These are phyloP conservation scores for Chironomus riparius DNA, from an alignment of 2,888 invertebrate species.

Conservation along the genomic window DNA sequence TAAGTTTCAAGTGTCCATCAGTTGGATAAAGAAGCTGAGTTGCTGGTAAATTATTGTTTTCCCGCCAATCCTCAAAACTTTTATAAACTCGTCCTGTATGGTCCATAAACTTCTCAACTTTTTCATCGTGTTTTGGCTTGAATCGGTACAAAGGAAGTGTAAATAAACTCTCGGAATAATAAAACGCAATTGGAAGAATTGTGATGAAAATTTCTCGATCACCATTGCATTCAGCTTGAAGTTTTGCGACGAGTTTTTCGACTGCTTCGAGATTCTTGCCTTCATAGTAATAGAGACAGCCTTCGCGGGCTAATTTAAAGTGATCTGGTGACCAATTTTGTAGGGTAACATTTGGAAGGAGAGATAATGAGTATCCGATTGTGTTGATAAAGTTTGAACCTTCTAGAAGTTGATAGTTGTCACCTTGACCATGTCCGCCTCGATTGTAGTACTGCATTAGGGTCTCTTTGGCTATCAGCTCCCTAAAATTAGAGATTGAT, in stretches of 20 bases:
- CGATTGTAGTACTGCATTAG: constrained; percentile 7
- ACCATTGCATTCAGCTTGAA: background rate
- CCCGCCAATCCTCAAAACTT: constrained; percentile 9
- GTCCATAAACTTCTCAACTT: constrained; percentile 18
- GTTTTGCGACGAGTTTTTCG: background rate
- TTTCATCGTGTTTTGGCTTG: constrained; percentile 1
- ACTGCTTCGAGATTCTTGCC: constrained; percentile 11
- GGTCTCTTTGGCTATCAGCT: constrained; percentile 1
- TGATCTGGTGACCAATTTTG: constrained; percentile 9
- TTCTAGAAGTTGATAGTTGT: background rate
- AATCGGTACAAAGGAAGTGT: constrained; percentile 18
- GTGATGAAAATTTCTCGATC: constrained; percentile 5
- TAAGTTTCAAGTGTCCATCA: constrained; percentile 13
- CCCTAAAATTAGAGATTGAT: background rate
- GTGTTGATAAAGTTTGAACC: constrained; percentile 7
- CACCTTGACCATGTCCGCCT: constrained; percentile 3
- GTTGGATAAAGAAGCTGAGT: constrained; percentile 5
- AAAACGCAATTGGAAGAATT: constrained; percentile 11
- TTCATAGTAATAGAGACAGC: constrained; percentile 3
- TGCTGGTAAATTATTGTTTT: constrained; percentile 12
- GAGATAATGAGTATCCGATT: constrained; percentile 10
- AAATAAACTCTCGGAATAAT: background rate
- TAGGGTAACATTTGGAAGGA: constrained; percentile 4
- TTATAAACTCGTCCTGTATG: constrained; percentile 18
- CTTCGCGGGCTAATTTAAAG: constrained; percentile 1